Base-by-base conservation (phyloP, 2,888 invertebrate genomes). In the Acronicta leporina region DNA sequence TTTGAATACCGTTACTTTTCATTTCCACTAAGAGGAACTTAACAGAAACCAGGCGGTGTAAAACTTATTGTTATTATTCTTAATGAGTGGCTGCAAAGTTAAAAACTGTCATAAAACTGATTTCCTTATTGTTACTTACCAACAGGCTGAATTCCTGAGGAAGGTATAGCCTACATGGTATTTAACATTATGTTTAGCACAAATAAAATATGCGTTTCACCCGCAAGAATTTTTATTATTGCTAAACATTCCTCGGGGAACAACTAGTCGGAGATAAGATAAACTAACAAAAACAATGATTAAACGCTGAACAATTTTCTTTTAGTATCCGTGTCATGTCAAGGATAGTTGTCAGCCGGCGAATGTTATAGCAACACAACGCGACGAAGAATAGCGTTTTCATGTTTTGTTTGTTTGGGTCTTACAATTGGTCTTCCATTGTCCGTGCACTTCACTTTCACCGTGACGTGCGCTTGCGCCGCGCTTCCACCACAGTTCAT, bases 371-470 rank as follows among this genome's bases (percentile, higher is more conserved):
- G 73, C 64, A 57, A 59, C 63, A 56, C 54, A 55, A 57, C 62
- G 54, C 54, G 65, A 68, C 61, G 65, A 63, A 77, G 79, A 86
- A 85, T 81, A 72, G 78, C 74, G 63, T 79, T 81, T 84, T 85
- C 80, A 71, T 84, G 81, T 86, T 80, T 78, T 77, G 78, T 81
- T 64, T 62, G 57, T 81, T 80, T 75, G 75, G 73, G 71, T 81
- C 79, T 81, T 81, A 78, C 80, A 77, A 82, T 81, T 83, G 63
- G 72, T 79, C 80, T 81, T 81, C 82, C 76, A 86, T 90, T 88
- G 88, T 89, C 74, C 75, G 78, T 72, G 68, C 66, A 79, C 71
- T 85, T 84, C 81, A 90, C 92, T 92, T 92, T 92, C 91, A 81
- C 90, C 82, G 81, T 86, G 84, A 86, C 83, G 82, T 75, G 79